phyloP scores from a whole-genome alignment of 64 coral and sea anemone genomes.

The Stichodactyla helianthus region DNA sequence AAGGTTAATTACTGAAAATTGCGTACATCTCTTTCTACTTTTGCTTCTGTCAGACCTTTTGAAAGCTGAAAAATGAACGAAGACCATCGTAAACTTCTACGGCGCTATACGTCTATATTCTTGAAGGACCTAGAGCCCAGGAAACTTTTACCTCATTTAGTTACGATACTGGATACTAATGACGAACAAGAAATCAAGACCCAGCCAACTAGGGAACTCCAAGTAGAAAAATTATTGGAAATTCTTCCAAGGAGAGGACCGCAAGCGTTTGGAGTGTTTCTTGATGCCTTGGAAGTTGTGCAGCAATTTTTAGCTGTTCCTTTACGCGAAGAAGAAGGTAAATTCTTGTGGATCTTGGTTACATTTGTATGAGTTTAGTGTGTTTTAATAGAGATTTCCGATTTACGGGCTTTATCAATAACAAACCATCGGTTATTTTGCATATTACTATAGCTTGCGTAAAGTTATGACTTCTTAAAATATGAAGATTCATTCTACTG shows the following conservation, averaged over 20 bases:
- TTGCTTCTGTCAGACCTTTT: neutral
- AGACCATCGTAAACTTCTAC: constrained; percentile 48
- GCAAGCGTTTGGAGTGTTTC: constrained; percentile 50
- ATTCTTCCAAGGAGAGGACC: constrained; percentile 70
- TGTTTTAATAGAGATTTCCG: neutral
- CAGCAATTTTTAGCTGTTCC: constrained; percentile 37
- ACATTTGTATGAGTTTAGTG: neutral
- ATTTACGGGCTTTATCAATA: too few relatives aligned
- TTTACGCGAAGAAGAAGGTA: constrained; percentile 13
- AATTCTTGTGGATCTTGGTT: neutral
- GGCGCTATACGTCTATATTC: constrained; percentile 8
- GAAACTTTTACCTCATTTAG: constrained; percentile 39
- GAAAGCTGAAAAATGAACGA: constrained; percentile 41
- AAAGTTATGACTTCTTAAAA: too few relatives aligned
- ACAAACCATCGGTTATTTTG: too few relatives aligned
- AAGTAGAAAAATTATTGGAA: constrained; percentile 44
- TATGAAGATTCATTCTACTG: too few relatives aligned
- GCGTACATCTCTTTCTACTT: neutral
- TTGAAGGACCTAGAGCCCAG: constrained; percentile 56
- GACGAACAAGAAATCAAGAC: constrained; percentile 55
- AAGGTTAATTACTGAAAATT: neutral
- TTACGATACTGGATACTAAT: constrained; percentile 31
- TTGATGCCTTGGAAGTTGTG: constrained; percentile 39
- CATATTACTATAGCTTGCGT: too few relatives aligned
- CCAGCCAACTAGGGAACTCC: constrained; percentile 31